Base-by-base conservation (phyloP, 2,888 invertebrate species). In the Aproaerema taeniolella region DNA sequence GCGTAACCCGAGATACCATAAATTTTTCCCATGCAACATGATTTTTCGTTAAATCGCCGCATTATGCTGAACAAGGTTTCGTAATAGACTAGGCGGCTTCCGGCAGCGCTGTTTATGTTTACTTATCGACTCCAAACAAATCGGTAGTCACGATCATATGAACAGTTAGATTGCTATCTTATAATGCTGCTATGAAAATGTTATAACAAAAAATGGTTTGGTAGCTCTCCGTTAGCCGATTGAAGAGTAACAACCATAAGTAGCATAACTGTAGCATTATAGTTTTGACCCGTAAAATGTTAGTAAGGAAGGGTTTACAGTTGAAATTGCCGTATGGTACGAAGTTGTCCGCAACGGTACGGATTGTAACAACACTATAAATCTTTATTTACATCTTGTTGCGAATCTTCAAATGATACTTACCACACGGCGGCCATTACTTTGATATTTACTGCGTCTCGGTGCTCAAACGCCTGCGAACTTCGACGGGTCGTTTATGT, bases 391-490 rank as follows among this genome's bases (percentile, higher is more conserved):
- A 65, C 58, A 54, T 53, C 53, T 57, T 45, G 49, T 33, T 31
- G 24, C 30, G 37, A 28, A 38, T 67, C 61, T 61, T 47, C 45
- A 50, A 50, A 59, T 53, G 55, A 64, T 61, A 66, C 57, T 58
- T 56, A 58, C 53, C 48, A 49, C 50, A 32, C 24, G 31, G 48
- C 49, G 47, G 56, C 68, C 65, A 68, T 73, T 73, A 64, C 62
- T 67, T 58, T 61, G 56, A 67, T 71, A 78, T 76, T 78, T 75
- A 77, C 73, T 67, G 59, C 70, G 51, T 61, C 54, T 59, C 57
- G 62, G 67, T 60, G 64, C 58, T 57, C 59, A 61, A 69, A 61
- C 48, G 59, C 60, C 67, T 52, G 58, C 47, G 54, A 64, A 58
- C 53, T 53, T 64, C 64, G 61, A 59, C 62, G 61, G 60, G 62